Base-by-base conservation (phyloP, 2,113 vertebrate species). In the Geothlypis trichas region DNA sequence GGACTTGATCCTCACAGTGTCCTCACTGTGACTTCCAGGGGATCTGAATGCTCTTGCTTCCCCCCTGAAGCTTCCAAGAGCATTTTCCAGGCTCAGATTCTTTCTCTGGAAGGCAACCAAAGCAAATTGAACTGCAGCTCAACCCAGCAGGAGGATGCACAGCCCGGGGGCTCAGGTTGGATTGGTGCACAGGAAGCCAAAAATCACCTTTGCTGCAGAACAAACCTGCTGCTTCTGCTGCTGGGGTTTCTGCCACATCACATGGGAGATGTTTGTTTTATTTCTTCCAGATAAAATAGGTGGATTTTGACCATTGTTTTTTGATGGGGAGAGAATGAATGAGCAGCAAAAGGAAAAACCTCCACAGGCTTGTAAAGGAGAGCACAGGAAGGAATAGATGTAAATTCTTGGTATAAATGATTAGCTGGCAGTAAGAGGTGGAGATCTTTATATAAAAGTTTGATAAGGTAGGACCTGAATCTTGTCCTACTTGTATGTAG, bases 51-150 rank as follows among this genome's bases (percentile, higher is more conserved):
- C 63, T 80, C 79, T 37, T 62, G 11, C 79, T 92, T 80, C 51
- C 59, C 39, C 67, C 13, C 30, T 67, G 59, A 86, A 88, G 30
- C 68, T 71, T 59, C 61, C 83, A 61, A 55, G 68, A 83, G 55
- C 73, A 8, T 90, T 93, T 93, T 37, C 65, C 61, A 89, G 78
- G 72, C 68, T 92, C 57, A 30, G 37, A 28, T 84, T 90, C 47
- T 78, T 78, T 78, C 65, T 87, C 80, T 93, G 90, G 85, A 95
- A 90, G 57, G 73, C 46, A 83, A 89, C 68, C 83, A 92, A 96
- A 92, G 68, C 37, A 67, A 89, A 72, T 10, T 57, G 76, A 92
- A 42, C 44, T 90, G 69, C 79, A 80, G 42, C 72, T 95, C 79
- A 72, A 22, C 68, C 76, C 26, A 5, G 51, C 33, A 41, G 72